Percentiles rank a stretch among this genome's conserved stretches.
These are phyloP conservation scores for Drosophila mulleri DNA, from an alignment of 2,888 invertebrate species.

Conservation along the genomic window DNA sequence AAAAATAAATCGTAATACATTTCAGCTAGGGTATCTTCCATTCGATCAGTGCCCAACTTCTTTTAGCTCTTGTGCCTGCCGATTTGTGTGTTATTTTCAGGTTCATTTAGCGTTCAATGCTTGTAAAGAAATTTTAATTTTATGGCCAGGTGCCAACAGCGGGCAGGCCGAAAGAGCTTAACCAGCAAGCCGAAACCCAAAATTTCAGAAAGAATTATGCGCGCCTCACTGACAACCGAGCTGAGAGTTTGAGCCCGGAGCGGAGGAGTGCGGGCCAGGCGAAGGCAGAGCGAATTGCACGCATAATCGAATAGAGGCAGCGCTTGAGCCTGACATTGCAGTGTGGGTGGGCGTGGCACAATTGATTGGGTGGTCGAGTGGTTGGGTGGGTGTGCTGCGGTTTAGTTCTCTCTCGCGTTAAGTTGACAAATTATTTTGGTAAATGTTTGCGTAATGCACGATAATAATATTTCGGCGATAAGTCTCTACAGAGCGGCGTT, in stretches of 20 bases:
- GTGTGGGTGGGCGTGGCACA: conserved; percentile 9
- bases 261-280: conserved; percentile 8
- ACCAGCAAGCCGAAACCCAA: conserved; percentile 53
- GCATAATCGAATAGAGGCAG: conserved; percentile 48
- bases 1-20: no score
- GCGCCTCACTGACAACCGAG: conserved; percentile 53
- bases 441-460: conserved; percentile 77
- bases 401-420: conserved; percentile 67
- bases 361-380: conserved; percentile 13
- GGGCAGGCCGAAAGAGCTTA: conserved; percentile 31
- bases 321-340: no score
- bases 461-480: conserved; percentile 64
- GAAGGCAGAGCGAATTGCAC: conserved; percentile 39
- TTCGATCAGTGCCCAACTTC: background rate
- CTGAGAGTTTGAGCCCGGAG: background rate
- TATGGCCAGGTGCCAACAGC: conserved; percentile 72
- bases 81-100: conserved; percentile 83
- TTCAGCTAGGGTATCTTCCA: background rate
- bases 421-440: conserved; percentile 80
- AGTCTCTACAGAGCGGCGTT: conserved; percentile 3
- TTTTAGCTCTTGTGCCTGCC: conserved; percentile 25
- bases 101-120: conserved; percentile 83
- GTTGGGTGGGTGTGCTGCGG: conserved; percentile 39
- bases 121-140: conserved; percentile 81
- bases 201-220: conserved; percentile 71